Evolutionary conservation across 2,888 invertebrate genomes (phyloP), one percentile per base, ranked within the genome.

Genomic region (Hirtodrosophila duncani): DNA sequence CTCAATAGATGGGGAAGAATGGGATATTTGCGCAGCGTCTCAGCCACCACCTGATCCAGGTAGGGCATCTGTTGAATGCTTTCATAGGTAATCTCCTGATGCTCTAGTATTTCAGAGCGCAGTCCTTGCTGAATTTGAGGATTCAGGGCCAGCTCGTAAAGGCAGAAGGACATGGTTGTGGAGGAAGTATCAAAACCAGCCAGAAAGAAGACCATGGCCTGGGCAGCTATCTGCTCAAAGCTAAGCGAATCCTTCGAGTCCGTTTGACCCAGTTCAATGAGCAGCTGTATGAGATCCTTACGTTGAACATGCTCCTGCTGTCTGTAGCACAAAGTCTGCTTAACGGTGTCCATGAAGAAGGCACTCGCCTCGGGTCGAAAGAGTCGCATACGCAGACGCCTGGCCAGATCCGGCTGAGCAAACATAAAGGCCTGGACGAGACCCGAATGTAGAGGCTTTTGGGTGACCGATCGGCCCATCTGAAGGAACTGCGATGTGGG

Each of bases 181-280:
- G 88, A 85, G 2, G 89, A 89, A 0, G 90, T 89, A 60, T 90
- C 90, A 34, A 88, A 89, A 1, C 90, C 90, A 11, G 89, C 90
- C 6, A 85, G 49, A 59, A 89, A 89, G 69, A 91, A 90, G 0
- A 88, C 81, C 31, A 89, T 84, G 4, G 89, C 88, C 50, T 91
- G 90, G 0, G 90, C 88, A 0, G 88, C 84, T 2, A 90, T 70
- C 31, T 90, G 77, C 1, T 88, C 85, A 2, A 89, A 81, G 3
- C 66, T 80, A 1, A 84, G 34, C 0, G 65, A 66, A 0, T 57
- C 16, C 0, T 27, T 38, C 1, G 6, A 8, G 3, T 33, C 23
- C 5, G 49, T 9, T n/a, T 37, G 16, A 1, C 45, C 33, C 21
- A 63, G 36, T 26, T 44, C 67, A 33, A 61, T 64, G 9, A 58